Conservation (phyloP, 1,140 invertebrate species). For the Procambarus clarkii region DNA sequence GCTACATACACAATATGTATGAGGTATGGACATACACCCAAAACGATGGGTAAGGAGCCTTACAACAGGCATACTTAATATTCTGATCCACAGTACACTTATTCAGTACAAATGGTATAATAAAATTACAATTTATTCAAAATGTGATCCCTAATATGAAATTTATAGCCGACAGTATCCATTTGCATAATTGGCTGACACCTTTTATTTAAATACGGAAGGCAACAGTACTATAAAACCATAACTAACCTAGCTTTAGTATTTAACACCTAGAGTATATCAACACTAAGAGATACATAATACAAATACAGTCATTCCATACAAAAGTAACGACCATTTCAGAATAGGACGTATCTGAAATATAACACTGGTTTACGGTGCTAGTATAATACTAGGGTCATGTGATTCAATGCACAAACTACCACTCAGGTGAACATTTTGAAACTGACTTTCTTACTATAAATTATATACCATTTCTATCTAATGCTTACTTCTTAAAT, state of each 20-base stretch:
- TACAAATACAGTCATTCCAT: background rate
- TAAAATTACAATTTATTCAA: background rate
- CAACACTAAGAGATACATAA: conserved; percentile 1
- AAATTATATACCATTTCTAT: too few species aligned
- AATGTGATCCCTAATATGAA: conserved; percentile 3
- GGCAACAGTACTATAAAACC: conserved; percentile 24
- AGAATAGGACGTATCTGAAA: background rate
- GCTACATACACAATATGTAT: background rate
- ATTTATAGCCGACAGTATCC: conserved; percentile 15
- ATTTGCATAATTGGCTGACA: conserved; percentile 28
- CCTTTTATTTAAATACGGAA: conserved; percentile 3
- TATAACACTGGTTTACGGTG: background rate
- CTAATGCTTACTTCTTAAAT: background rate
- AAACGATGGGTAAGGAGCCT: conserved; percentile 6
- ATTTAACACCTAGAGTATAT: conserved; percentile 18
- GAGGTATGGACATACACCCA: background rate
- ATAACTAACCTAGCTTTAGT: conserved; percentile 26
- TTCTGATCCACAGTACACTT: background rate
- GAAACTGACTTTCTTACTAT: background rate
- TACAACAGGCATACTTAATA: conserved; percentile 27
- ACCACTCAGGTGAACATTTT: background rate
- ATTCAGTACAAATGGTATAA: background rate
- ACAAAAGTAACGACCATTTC: background rate
- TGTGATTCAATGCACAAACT: conserved; percentile 29
- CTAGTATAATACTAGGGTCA: background rate